These are phyloP conservation scores for Sphaerophoria taeniata DNA, from an alignment of 2,888 invertebrate genomes.

Conservation along the genomic window DNA sequence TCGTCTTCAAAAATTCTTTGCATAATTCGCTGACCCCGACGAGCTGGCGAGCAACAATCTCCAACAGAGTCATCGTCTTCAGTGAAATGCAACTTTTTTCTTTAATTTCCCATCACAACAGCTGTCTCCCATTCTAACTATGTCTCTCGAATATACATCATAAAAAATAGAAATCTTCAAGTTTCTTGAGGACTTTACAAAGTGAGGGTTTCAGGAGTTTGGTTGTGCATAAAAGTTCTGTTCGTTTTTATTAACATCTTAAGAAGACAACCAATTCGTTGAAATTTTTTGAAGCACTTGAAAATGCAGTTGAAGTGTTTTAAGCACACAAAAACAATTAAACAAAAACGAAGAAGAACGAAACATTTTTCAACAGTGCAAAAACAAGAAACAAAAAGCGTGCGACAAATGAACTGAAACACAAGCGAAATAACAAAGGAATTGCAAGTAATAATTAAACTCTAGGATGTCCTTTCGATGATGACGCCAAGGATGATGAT, in stretches of 20 bases:
- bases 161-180: slow-evolving; percentile 36
- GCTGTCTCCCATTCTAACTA: slow-evolving; percentile 13
- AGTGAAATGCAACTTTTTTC: slow-evolving; percentile 20
- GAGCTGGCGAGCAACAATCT: slow-evolving; percentile 1
- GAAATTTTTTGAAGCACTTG: slow-evolving; percentile 16
- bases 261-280: background rate
- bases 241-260: slow-evolving; percentile 4
- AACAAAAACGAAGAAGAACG: slow-evolving; percentile 6
- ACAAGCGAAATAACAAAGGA: slow-evolving; percentile 62
- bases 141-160: background rate
- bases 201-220: background rate
- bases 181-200: slow-evolving; percentile 7
- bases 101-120: slow-evolving; percentile 14
- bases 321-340: background rate
- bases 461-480: slow-evolving; percentile 63
- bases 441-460: slow-evolving; percentile 72
- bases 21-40: slow-evolving; percentile 51
- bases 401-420: slow-evolving; percentile 73
- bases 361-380: background rate
- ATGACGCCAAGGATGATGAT: slow-evolving; percentile 31
- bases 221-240: slow-evolving; percentile 34
- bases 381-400: slow-evolving; percentile 44
- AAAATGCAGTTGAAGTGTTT: slow-evolving; percentile 46
- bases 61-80: slow-evolving; percentile 12
- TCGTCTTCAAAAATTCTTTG: slow-evolving; percentile 38